Evolutionary conservation across 2,888 invertebrate species (phyloP).

Genomic region (Andrena camellia): DNA sequence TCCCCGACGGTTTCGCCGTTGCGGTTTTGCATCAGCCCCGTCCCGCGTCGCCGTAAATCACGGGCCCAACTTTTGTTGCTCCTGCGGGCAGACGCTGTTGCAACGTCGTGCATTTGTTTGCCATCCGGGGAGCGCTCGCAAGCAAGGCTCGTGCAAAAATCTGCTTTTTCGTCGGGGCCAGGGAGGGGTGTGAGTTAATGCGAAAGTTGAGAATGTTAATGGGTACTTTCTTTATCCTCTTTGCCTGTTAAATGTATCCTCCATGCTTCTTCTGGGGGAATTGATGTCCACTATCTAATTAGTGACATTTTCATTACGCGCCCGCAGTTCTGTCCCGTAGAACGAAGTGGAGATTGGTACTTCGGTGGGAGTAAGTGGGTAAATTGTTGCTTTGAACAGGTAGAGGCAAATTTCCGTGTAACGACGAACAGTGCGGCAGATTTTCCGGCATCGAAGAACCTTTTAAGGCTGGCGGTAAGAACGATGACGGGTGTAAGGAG

Average conservation of each 20-base stretch:
- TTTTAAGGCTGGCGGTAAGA: slow-evolving; percentile 8
- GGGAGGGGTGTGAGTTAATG: no score
- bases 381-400: no score
- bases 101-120: background rate
- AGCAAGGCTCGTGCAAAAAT: no score
- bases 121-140: background rate
- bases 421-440: slow-evolving; percentile 15
- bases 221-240: background rate
- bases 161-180: no score
- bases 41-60: slow-evolving; percentile 21
- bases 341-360: background rate
- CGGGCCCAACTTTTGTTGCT: background rate
- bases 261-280: no score
- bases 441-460: slow-evolving; percentile 18
- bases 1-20: background rate
- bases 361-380: background rate
- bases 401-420: slow-evolving; percentile 21
- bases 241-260: no score
- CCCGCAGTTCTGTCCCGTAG: no score
- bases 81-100: background rate
- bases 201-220: background rate
- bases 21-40: slow-evolving; percentile 6
- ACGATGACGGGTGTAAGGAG: slow-evolving; percentile 37
- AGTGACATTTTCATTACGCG: no score
- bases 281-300: no score